Percentiles rank a stretch among this genome's conserved stretches.
phyloP scores from a whole-genome alignment of 2,113 vertebrate genomes.

The Colossoma macropomum region DNA sequence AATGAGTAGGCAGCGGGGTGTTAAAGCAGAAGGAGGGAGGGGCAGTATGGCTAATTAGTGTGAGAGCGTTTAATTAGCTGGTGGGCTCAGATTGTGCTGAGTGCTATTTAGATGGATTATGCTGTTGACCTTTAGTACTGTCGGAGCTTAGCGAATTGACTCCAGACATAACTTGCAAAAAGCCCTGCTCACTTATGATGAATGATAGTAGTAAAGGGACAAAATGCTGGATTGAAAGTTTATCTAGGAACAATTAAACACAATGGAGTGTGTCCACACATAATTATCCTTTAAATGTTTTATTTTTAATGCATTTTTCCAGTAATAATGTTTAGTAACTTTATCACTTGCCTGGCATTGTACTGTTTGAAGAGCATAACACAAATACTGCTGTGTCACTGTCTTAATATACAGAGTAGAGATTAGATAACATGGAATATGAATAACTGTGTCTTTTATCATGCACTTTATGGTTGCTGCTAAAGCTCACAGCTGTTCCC shows the following conservation, averaged over 20 bases:
- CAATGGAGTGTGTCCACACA: background rate
- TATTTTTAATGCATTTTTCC: background rate
- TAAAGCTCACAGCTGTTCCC: conserved; percentile 15
- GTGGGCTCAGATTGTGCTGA: conserved; percentile 50
- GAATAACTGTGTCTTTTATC: conserved; percentile 13
- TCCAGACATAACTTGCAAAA: conserved; percentile 37
- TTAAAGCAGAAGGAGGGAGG: conserved; percentile 42
- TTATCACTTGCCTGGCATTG: background rate
- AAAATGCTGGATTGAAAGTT: background rate
- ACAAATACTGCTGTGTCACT: background rate
- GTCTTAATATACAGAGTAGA: background rate
- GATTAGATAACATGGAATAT: conserved; percentile 10
- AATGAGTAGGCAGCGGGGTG: conserved; percentile 47
- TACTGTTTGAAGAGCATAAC: background rate
- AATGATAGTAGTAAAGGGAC: background rate
- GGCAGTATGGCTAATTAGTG: conserved; percentile 58
- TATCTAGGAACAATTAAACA: background rate
- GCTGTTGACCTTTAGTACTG: conserved; percentile 59
- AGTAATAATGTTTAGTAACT: background rate
- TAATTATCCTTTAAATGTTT: background rate
- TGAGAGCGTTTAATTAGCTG: conserved; percentile 65
- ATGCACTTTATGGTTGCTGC: conserved; percentile 12
- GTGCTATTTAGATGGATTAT: conserved; percentile 59
- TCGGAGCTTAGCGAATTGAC: conserved; percentile 44
- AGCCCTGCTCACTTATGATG: conserved; percentile 13